phyloP scores from a whole-genome alignment of 2,888 invertebrate genomes.

The Tenthredo livida region DNA sequence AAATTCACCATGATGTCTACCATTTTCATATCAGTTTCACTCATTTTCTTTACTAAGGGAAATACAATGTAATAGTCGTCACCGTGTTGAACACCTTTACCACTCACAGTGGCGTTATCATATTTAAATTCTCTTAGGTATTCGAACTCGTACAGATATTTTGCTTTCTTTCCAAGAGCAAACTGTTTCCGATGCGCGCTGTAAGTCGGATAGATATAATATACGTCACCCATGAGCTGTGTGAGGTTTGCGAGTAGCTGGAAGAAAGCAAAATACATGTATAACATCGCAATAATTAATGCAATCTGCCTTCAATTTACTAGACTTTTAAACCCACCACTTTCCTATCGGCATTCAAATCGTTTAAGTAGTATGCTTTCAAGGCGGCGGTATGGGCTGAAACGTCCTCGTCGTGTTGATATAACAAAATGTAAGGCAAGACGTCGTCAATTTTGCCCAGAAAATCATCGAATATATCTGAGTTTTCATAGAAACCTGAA shows the following conservation, averaged over 20 bases:
- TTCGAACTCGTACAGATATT: slow-evolving; percentile 13
- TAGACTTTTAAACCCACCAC: not conserved
- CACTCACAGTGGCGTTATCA: no score
- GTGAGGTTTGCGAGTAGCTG: slow-evolving; percentile 25
- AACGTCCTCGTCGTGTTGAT: not conserved
- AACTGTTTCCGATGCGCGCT: not conserved
- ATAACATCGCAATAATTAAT: not conserved
- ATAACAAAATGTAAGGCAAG: not conserved
- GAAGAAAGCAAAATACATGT: not conserved
- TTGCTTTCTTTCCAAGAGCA: not conserved
- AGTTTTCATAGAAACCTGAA: not conserved
- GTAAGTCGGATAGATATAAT: not conserved
- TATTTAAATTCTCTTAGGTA: not conserved
- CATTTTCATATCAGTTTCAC: slow-evolving; percentile 5
- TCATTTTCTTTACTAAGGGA: not conserved
- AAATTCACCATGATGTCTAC: slow-evolving; percentile 1
- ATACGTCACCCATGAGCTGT: not conserved
- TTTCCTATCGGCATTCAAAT: not conserved
- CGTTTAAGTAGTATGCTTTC: slow-evolving; percentile 16
- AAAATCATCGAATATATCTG: not conserved
- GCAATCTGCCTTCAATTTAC: not conserved
- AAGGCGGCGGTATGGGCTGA: not conserved
- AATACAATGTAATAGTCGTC: not conserved
- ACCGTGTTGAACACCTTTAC: not conserved
- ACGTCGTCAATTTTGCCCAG: not conserved